Conservation (phyloP, 2,888 invertebrate genomes). For the Trissonchulus latispiculum region DNA sequence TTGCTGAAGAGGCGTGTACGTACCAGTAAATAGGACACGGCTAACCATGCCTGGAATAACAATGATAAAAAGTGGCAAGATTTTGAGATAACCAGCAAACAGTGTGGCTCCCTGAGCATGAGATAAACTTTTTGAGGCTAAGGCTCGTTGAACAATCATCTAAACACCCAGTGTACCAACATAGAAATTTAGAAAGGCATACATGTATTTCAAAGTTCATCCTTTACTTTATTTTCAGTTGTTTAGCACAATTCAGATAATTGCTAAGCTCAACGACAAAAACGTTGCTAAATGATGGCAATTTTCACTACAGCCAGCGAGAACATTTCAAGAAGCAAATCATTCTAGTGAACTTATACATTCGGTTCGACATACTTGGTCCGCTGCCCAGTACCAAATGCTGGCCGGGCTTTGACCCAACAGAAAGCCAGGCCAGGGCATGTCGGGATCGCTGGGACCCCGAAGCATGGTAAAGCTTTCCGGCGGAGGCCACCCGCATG, state of each 20-base stretch:
- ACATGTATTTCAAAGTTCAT: too few species aligned
- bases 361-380: slow-evolving; percentile 47
- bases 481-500: slow-evolving; percentile 43
- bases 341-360: too few species aligned
- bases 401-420: slow-evolving; percentile 51
- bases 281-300: too few species aligned
- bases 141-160: slow-evolving; percentile 52
- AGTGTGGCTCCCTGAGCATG: slow-evolving; percentile 51
- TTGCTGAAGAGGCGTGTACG: too few species aligned
- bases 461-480: slow-evolving; percentile 49
- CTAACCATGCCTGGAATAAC: slow-evolving; percentile 53
- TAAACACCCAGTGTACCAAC: too few species aligned
- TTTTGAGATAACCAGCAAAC: slow-evolving; percentile 50
- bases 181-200: too few species aligned
- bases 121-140: slow-evolving; percentile 50
- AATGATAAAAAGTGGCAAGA: slow-evolving; percentile 50
- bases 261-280: too few species aligned
- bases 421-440: slow-evolving; percentile 52
- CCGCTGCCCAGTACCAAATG: slow-evolving; percentile 51
- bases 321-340: too few species aligned
- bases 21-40: slow-evolving; percentile 47
- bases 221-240: too few species aligned
- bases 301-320: too few species aligned
- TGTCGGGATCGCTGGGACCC: slow-evolving; percentile 45
- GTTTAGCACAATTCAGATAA: too few species aligned